Evolutionary conservation across 2,113 vertebrate species (phyloP).

Genomic region (Mustela lutreola): DNA sequence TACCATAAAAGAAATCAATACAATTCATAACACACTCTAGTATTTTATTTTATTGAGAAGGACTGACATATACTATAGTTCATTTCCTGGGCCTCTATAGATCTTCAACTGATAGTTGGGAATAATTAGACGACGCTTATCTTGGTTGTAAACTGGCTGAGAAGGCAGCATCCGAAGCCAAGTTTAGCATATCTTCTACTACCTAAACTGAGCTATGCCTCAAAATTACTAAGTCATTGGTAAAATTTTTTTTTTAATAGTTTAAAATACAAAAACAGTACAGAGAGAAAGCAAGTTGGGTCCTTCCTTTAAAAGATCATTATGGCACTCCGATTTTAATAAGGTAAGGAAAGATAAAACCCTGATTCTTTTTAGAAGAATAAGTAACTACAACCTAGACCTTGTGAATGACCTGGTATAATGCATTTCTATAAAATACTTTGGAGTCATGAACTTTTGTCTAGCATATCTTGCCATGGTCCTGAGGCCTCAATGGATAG

Average conservation of each 20-base stretch:
- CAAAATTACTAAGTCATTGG: slow-evolving; percentile 21
- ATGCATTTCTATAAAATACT: slow-evolving; percentile 40
- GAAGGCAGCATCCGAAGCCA: slow-evolving; percentile 14
- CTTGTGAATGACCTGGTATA: not conserved
- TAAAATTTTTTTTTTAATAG: slow-evolving; percentile 31
- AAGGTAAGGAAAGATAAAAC: slow-evolving; percentile 59
- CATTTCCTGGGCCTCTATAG: not conserved
- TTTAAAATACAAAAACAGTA: slow-evolving; percentile 68
- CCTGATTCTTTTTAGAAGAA: slow-evolving; percentile 1
- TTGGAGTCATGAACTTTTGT: not conserved
- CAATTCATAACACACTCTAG: not conserved
- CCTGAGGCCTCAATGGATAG: slow-evolving; percentile 36
- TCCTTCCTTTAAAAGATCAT: slow-evolving; percentile 52
- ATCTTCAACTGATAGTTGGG: not conserved
- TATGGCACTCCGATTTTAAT: slow-evolving; percentile 61
- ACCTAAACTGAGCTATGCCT: slow-evolving; percentile 35
- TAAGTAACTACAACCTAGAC: not conserved
- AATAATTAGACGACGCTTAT: not conserved
- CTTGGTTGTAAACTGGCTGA: not conserved
- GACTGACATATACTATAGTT: not conserved
- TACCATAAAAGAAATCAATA: slow-evolving; percentile 38
- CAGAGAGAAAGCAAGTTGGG: not conserved
- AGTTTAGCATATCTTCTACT: not conserved
- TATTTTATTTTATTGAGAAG: not conserved
- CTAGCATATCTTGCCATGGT: not conserved